Evolutionary conservation across 2,888 invertebrate species (phyloP).

Genomic region (Drosophila mayaguana): DNA sequence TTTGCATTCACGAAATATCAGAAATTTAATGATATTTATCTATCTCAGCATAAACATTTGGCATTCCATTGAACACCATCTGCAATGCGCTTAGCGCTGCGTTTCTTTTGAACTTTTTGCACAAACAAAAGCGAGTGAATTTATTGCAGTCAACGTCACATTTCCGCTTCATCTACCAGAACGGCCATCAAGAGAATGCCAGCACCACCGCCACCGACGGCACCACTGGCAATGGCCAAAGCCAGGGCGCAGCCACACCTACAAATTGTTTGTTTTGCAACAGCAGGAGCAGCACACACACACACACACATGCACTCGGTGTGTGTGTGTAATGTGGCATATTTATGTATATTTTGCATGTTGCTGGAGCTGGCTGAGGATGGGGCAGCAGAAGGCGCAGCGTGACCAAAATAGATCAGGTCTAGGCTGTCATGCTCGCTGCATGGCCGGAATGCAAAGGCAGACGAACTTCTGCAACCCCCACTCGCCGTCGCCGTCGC

Average conservation of each 20-base stretch:
- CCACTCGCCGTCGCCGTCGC: too few species aligned
- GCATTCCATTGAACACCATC: slow-evolving; percentile 29
- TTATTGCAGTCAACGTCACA: slow-evolving; percentile 78
- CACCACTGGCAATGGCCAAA: slow-evolving; percentile 30
- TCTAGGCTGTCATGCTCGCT: slow-evolving; percentile 81
- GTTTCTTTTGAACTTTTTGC: slow-evolving; percentile 73
- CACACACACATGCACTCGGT: neutral
- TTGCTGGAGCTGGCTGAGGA: slow-evolving; percentile 34
- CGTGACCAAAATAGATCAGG: slow-evolving; percentile 80
- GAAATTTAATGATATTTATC: slow-evolving; percentile 1
- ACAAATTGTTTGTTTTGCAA: slow-evolving; percentile 74
- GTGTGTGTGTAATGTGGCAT: slow-evolving; percentile 15
- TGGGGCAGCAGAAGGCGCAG: slow-evolving; percentile 22
- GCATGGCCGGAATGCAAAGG: slow-evolving; percentile 74
- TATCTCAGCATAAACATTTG: slow-evolving; percentile 5
- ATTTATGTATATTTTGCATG: slow-evolving; percentile 60
- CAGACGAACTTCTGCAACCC: slow-evolving; percentile 43
- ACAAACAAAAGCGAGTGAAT: slow-evolving; percentile 71
- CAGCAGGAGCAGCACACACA: slow-evolving; percentile 16
- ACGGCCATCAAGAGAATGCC: slow-evolving; percentile 74
- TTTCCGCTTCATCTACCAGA: slow-evolving; percentile 83
- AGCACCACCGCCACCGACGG: slow-evolving; percentile 34
- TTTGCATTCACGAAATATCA: neutral
- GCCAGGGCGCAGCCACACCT: slow-evolving; percentile 70
- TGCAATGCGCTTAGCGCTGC: slow-evolving; percentile 32